These are phyloP conservation scores for Lophotis ruficrista DNA, from an alignment of 2,113 vertebrate species.

Conservation along the genomic window DNA sequence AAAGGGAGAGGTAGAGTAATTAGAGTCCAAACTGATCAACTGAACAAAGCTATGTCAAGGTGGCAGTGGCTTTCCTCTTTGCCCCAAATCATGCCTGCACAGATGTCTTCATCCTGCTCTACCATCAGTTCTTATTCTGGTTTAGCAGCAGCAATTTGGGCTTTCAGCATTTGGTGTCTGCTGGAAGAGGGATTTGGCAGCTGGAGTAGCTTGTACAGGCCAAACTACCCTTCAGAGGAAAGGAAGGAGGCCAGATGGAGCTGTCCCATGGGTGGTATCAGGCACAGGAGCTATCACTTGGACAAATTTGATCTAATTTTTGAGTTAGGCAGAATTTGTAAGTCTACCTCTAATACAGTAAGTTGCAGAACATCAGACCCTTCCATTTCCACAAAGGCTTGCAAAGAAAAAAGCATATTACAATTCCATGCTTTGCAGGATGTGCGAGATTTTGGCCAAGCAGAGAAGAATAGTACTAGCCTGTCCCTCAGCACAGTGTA, in stretches of 20 bases:
- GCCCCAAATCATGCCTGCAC: not conserved
- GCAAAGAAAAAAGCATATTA: not conserved
- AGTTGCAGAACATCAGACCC: not conserved
- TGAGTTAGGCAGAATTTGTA: not conserved
- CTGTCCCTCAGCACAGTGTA: not conserved
- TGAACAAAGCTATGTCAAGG: not conserved
- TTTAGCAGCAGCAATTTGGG: not conserved
- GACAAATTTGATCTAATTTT: not conserved
- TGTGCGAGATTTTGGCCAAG: not conserved
- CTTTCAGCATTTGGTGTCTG: not conserved
- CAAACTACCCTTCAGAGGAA: not conserved
- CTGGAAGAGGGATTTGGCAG: not conserved
- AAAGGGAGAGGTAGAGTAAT: not conserved
- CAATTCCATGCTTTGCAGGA: not conserved
- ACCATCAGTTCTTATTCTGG: not conserved
- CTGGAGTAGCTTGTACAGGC: not conserved
- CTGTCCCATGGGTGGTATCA: not conserved
- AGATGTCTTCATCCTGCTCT: not conserved
- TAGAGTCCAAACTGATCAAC: not conserved
- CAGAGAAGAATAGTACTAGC: not conserved
- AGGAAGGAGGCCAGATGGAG: not conserved
- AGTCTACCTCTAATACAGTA: not conserved
- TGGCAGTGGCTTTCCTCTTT: not conserved
- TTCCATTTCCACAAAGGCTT: not conserved
- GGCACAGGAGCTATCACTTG: not conserved